These are phyloP conservation scores for Nyctereutes procyonoides DNA, from an alignment of 2,113 vertebrate genomes.

Conservation along the genomic window DNA sequence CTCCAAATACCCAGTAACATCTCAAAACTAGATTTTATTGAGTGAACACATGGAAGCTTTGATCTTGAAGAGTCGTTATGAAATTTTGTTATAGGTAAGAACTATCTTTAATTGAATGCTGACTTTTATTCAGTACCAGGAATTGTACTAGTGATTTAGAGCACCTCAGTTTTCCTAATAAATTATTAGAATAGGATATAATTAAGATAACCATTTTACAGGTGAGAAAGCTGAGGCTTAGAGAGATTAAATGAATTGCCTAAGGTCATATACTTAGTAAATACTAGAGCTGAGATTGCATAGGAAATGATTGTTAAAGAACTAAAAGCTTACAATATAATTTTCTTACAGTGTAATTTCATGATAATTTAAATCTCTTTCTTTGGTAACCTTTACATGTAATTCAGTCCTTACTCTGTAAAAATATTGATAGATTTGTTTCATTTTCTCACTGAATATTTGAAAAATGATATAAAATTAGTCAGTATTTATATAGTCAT, in stretches of 20 bases:
- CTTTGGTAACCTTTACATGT: background rate
- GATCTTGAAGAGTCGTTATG: background rate
- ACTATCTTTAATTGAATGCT: background rate
- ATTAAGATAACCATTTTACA: conserved; percentile 25
- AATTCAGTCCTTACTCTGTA: background rate
- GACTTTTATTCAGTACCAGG: background rate
- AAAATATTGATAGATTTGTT: background rate
- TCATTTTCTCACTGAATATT: background rate
- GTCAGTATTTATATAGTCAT: background rate
- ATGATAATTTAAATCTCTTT: background rate
- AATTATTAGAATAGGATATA: background rate
- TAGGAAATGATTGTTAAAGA: background rate
- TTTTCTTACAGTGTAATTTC: background rate
- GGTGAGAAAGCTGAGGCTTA: conserved; percentile 40
- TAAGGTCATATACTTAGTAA: background rate
- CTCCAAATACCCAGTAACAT: background rate
- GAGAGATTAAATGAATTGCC: conserved; percentile 16
- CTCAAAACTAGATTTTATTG: conserved; percentile 30
- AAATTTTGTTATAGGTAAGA: conserved; percentile 9
- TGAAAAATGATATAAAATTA: background rate
- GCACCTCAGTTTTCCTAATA: background rate
- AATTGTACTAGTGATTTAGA: background rate
- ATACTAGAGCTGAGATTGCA: background rate
- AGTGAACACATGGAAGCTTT: background rate
- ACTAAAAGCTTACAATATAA: background rate